A percentile compares a stretch with the other conserved stretches of the same genome.
phyloP scores from a whole-genome alignment of 2,113 vertebrate species.

The Bungarus multicinctus region DNA sequence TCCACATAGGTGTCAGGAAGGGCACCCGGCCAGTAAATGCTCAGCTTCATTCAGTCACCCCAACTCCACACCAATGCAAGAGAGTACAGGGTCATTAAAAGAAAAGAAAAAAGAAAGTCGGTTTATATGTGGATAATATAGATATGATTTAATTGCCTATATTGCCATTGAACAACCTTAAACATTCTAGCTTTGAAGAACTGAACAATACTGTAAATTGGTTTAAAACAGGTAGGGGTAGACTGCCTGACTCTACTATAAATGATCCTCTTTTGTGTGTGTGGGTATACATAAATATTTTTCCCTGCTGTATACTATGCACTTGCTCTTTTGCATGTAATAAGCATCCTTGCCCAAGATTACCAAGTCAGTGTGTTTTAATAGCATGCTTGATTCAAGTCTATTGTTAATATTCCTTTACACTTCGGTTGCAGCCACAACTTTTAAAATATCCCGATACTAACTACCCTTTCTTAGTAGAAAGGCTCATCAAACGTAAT shows the following conservation, averaged over 20 bases:
- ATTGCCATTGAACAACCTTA: not conserved
- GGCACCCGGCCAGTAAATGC: not conserved
- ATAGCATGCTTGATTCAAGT: not conserved
- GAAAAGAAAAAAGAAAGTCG: not conserved
- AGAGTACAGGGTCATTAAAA: not conserved
- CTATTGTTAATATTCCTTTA: not conserved
- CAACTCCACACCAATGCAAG: not conserved
- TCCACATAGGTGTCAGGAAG: no score
- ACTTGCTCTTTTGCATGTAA: conserved; percentile 39
- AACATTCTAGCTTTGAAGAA: not conserved
- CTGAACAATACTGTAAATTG: not conserved
- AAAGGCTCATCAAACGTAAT: not conserved
- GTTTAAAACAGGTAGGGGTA: not conserved
- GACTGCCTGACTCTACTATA: conserved; percentile 36
- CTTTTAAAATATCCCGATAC: not conserved
- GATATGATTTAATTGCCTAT: not conserved
- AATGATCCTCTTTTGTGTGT: conserved; percentile 5
- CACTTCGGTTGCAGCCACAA: not conserved
- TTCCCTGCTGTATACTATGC: conserved; percentile 9
- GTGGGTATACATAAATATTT: not conserved
- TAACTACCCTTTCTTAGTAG: not conserved
- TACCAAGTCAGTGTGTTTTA: conserved; percentile 34
- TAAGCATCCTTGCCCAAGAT: not conserved
- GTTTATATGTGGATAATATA: not conserved
- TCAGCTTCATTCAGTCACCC: not conserved